A percentile compares a stretch with the other conserved stretches of the same genome.
These are phyloP conservation scores for Graphium colonna DNA, from an alignment of 2,888 invertebrate genomes.

Conservation along the genomic window DNA sequence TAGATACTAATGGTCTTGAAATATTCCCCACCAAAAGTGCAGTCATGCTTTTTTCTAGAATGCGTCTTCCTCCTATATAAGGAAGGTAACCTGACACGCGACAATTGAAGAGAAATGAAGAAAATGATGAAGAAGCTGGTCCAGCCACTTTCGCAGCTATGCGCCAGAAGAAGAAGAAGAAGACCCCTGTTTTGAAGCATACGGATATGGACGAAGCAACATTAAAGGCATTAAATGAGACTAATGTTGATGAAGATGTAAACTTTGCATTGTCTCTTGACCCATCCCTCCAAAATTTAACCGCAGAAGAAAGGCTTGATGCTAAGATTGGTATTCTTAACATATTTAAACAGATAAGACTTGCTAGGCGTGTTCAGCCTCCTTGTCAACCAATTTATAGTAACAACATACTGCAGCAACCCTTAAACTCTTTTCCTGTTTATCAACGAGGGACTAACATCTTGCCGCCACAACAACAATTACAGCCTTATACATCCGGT, in stretches of 20 bases:
- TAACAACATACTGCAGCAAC: too few relatives aligned
- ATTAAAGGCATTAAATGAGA: conserved; percentile 23
- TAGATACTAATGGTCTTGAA: too few relatives aligned
- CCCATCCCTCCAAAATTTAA: conserved; percentile 17
- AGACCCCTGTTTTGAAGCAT: not conserved
- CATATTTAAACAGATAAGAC: conserved; percentile 21
- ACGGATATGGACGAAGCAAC: conserved; percentile 22
- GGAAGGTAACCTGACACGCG: conserved; percentile 23
- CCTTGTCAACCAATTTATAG: not conserved
- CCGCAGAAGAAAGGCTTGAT: conserved; percentile 23
- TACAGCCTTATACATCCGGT: too few relatives aligned
- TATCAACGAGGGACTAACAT: too few relatives aligned
- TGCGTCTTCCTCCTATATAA: conserved; percentile 25
- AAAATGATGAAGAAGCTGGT: too few relatives aligned
- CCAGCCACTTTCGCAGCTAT: too few relatives aligned
- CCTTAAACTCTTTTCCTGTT: too few relatives aligned
- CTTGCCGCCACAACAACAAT: too few relatives aligned
- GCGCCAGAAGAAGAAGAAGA: too few relatives aligned
- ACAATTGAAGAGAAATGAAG: conserved; percentile 22
- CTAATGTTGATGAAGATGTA: conserved; percentile 21
- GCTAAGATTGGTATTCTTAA: conserved; percentile 24
- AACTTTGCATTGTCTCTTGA: conserved; percentile 24
- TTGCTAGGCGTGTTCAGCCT: not conserved
- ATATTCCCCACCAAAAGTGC: too few relatives aligned
- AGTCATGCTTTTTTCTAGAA: conserved; percentile 31